Base-by-base conservation (phyloP, 2,113 vertebrate species). In the Malurus melanocephalus region DNA sequence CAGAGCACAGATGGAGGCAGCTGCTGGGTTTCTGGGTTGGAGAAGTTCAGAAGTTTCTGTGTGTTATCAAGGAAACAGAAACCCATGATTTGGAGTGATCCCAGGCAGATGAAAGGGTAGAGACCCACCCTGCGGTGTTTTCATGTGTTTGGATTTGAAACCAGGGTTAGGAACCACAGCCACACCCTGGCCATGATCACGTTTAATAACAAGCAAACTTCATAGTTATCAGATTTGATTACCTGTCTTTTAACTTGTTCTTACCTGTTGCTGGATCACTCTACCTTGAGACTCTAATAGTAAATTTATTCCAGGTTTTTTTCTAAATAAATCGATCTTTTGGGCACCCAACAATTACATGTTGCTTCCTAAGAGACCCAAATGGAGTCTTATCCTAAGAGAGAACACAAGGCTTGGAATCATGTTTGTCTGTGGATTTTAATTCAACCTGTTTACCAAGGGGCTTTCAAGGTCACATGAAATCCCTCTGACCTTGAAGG, bases 371-470 rank as follows among this genome's bases (percentile, higher is more conserved):
- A 49, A 87, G n/a, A 67, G 71, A 79, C 56, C 11, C 30, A 72
- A 60, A 43, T 26, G 11, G 43, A 68, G 55, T 57, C 49, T 46
- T 43, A 16, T 43, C 51, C 45, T 89, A 56, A 82, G 53, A 69
- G 18, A 83, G 51, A 92, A 61, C 30, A 78, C 26, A 27, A 43
- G 40, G 35, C 43, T 67, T 48, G 14, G 32, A 92, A 51, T 69
- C 61, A 32, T 49, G 43, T 89, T 78, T 92, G 60, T 75, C 62
- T 90, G 79, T 66, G 80, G 13, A 28, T 88, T 92, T 90, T 85
- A 86, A 82, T 88, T 91, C 72, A 85, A 74, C 72, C 60, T 88
- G 66, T 80, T 95, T 91, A 84, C 66, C 18, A 22, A 89, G 24
- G 17, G 13, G 3, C 55, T 72, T 80, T 80, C 74, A 93, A 96